These are phyloP conservation scores for Paramuricea clavata DNA, from an alignment of 92 coral and sea anemone species.

Conservation along the genomic window DNA sequence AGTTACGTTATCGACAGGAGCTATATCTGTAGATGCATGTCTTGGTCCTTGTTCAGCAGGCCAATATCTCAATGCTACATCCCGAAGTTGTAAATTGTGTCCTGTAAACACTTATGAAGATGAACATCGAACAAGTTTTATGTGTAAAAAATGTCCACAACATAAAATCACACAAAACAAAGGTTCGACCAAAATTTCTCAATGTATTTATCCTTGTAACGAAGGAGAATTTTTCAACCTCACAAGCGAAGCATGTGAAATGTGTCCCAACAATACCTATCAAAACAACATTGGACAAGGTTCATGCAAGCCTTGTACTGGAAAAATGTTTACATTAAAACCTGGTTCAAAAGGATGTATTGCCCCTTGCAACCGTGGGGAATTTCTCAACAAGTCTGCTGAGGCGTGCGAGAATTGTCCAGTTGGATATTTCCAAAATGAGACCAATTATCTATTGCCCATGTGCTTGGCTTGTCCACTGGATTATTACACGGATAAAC, in stretches of 20 bases:
- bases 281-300: constrained; percentile 16
- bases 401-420: not conserved
- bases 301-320: constrained; percentile 24
- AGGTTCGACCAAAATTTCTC: not conserved
- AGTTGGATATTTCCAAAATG: not conserved
- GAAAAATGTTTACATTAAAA: constrained; percentile 17
- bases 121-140: not conserved
- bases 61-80: not conserved
- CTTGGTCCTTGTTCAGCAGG: constrained; percentile 15
- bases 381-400: constrained; percentile 4
- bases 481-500: constrained; percentile 4
- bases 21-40: not conserved
- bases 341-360: constrained; percentile 7
- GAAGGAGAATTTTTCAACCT: constrained; percentile 36
- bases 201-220: constrained; percentile 27
- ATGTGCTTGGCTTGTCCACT: not conserved
- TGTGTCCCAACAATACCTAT: constrained; percentile 2
- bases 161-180: not conserved
- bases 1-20: not conserved
- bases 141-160: not conserved
- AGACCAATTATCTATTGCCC: not conserved
- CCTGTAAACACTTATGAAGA: constrained; percentile 12
- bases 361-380: not conserved
- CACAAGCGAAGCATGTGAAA: constrained; percentile 3
- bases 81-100: not conserved